A percentile compares a stretch with the other conserved stretches of the same genome.
These are phyloP conservation scores for Cygnus buccinator DNA, from an alignment of 2,113 vertebrate genomes.

Conservation along the genomic window DNA sequence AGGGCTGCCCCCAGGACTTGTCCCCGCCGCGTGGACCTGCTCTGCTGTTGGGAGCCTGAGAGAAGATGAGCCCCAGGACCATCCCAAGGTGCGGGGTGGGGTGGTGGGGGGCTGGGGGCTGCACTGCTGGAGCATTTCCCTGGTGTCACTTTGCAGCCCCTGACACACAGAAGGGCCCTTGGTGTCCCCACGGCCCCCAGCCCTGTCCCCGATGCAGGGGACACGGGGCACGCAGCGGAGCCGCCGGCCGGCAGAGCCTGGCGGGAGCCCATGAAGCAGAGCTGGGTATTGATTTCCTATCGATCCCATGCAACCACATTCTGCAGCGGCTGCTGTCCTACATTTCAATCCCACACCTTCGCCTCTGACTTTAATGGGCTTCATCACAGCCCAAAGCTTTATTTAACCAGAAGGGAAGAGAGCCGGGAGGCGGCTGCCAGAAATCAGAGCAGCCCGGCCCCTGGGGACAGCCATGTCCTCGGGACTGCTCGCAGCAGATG, in stretches of 20 bases:
- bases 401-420: conserved; percentile 46
- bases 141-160: not conserved
- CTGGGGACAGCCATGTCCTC: not conserved
- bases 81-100: accelerated
- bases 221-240: not conserved
- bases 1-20: accelerated
- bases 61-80: accelerated
- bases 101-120: accelerated
- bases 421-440: not conserved
- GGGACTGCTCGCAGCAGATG: not conserved
- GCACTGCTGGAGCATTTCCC: accelerated
- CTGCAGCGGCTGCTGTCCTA: conserved; percentile 69
- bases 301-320: conserved; percentile 66
- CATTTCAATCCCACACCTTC: conserved; percentile 67
- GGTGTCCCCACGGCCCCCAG: not conserved
- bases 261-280: not conserved
- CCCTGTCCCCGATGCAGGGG: not conserved
- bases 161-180: not conserved
- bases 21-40: accelerated
- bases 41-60: accelerated
- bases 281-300: conserved; percentile 55
- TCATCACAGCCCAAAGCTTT: conserved; percentile 48
- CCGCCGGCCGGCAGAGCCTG: not conserved
- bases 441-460: not conserved
- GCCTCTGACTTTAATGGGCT: conserved; percentile 55